Percentiles rank a stretch among this genome's conserved stretches.
Conservation (phyloP, 2,113 vertebrate genomes). For the Glaucidium brasilianum region DNA sequence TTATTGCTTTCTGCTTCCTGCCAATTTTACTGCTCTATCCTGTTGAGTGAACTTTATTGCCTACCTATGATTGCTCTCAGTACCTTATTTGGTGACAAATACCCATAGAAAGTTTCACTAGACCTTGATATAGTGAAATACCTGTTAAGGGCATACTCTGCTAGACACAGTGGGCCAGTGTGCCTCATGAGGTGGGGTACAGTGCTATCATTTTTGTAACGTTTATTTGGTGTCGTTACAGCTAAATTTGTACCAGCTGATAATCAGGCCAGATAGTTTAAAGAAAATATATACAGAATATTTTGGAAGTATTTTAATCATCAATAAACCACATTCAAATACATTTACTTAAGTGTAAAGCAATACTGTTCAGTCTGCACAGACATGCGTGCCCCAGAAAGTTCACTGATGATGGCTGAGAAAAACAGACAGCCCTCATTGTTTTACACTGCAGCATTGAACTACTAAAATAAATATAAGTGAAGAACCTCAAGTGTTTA, state of each 20-base stretch:
- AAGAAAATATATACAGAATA: background rate
- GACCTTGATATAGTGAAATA: background rate
- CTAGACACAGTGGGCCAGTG: background rate
- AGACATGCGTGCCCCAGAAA: background rate
- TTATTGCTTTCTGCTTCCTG: background rate
- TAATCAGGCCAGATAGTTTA: background rate
- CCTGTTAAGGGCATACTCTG: background rate
- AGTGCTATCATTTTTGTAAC: background rate
- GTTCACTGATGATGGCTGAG: background rate
- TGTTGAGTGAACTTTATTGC: background rate
- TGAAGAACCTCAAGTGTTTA: background rate
- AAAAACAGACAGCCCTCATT: background rate
- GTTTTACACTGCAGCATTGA: background rate
- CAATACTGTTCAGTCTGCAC: background rate
- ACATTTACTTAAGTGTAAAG: background rate
- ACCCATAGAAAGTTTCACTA: background rate
- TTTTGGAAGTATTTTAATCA: background rate
- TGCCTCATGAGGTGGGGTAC: background rate
- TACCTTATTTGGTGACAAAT: background rate
- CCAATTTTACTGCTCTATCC: background rate
- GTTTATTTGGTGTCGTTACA: background rate
- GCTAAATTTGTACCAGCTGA: background rate
- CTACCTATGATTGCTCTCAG: background rate
- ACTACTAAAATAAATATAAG: background rate
- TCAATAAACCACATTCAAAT: background rate